Evolutionary conservation across 2,797 vertebrate genomes (phyloP).

Genomic region (Neosilurus hyrtlii): DNA sequence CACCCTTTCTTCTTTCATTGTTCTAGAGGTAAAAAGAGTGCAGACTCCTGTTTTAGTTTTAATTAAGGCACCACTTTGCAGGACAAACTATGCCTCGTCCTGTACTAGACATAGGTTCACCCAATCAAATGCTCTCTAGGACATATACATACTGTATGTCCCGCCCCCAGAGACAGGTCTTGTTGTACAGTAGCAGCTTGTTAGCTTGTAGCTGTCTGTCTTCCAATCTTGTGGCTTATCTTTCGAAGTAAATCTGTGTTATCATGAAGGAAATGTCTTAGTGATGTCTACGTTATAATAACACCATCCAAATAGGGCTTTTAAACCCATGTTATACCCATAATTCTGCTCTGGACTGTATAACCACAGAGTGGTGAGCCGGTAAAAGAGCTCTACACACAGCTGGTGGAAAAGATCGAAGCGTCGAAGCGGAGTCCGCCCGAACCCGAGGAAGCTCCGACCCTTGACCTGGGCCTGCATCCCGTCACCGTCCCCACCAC

Average conservation of each 20-base stretch:
- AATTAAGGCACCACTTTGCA: background rate
- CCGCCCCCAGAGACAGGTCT: too few species aligned
- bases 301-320: background rate
- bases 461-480: constrained; percentile 86
- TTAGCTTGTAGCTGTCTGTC: background rate
- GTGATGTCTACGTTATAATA: background rate
- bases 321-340: background rate
- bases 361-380: constrained; percentile 83
- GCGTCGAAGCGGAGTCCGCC: constrained; percentile 84
- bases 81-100: background rate
- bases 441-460: constrained; percentile 71
- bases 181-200: background rate
- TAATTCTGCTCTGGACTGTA: constrained; percentile 1
- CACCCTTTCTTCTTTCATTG: too few species aligned
- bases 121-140: background rate
- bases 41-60: background rate
- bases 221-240: too few species aligned
- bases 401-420: constrained; percentile 86
- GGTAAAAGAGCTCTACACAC: constrained; percentile 86
- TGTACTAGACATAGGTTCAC: background rate
- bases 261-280: background rate
- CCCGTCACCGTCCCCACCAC: constrained; percentile 72
- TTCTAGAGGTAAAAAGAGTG: too few species aligned
- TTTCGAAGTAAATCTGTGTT: too few species aligned
- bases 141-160: background rate